Conservation (phyloP, 2,113 vertebrate genomes). For the Cacatua alba region DNA sequence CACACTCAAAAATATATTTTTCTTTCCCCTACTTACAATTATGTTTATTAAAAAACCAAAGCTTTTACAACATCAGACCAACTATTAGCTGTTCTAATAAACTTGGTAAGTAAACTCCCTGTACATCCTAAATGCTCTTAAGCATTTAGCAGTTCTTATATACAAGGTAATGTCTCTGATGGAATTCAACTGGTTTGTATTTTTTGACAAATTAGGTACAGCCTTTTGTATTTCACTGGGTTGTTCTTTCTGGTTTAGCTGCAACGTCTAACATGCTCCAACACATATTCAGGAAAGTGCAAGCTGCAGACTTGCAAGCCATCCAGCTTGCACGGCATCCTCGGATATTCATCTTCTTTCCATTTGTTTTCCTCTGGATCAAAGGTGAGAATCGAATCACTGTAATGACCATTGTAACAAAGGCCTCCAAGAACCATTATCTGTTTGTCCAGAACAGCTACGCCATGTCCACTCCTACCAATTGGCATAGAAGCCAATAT, state of each 20-base stretch:
- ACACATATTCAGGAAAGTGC: constrained; percentile 96
- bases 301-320: constrained; percentile 98
- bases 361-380: constrained; percentile 99
- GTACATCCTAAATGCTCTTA: constrained; percentile 44
- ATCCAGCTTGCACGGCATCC: constrained; percentile 99
- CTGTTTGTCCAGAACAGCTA: constrained; percentile 94
- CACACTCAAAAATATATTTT: constrained; percentile 47
- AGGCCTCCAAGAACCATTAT: constrained; percentile 99
- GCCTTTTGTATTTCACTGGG: not conserved
- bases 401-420: constrained; percentile 99
- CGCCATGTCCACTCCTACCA: constrained; percentile 95
- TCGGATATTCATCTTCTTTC: constrained; percentile 99
- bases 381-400: constrained; percentile 98
- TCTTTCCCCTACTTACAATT: constrained; percentile 23
- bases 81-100: constrained; percentile 66
- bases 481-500: constrained; percentile 99
- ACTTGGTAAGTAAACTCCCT: constrained; percentile 50
- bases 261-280: constrained; percentile 95
- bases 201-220: not conserved
- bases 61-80: constrained; percentile 61
- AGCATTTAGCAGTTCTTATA: constrained; percentile 41
- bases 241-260: constrained; percentile 75
- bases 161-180: constrained; percentile 44
- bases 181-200: constrained; percentile 1
- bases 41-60: constrained; percentile 39